Evolutionary conservation across 2,113 vertebrate genomes (phyloP).

Genomic region (Myotis lucifugus): DNA sequence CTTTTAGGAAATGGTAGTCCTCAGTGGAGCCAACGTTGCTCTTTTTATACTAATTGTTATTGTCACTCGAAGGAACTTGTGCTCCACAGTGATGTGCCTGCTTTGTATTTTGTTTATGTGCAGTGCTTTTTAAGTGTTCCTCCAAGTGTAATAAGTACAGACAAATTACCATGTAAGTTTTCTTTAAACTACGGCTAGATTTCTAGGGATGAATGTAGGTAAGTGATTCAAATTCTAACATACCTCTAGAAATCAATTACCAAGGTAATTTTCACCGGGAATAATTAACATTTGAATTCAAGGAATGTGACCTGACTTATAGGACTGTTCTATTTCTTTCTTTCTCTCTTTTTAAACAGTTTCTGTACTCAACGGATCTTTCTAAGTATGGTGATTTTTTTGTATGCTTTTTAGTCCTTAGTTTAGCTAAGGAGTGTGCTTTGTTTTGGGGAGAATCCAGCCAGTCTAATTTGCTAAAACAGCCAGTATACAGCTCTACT

Average conservation of each 20-base stretch:
- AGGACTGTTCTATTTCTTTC: neutral
- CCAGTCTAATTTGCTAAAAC: conserved; percentile 26
- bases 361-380: neutral
- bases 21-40: neutral
- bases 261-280: conserved; percentile 11
- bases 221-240: conserved; percentile 60
- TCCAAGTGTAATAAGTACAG: conserved; percentile 64
- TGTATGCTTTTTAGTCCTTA: conserved; percentile 6
- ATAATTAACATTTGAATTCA: conserved; percentile 67
- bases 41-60: conserved; percentile 58
- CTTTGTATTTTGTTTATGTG: conserved; percentile 66
- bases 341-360: neutral
- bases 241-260: conserved; percentile 58
- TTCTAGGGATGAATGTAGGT: conserved; percentile 55
- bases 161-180: conserved; percentile 61
- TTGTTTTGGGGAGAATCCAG: neutral
- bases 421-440: neutral
- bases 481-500: neutral
- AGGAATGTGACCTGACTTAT: conserved; percentile 20
- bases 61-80: conserved; percentile 52
- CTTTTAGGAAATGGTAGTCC: conserved; percentile 46
- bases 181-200: conserved; percentile 60
- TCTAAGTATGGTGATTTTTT: neutral
- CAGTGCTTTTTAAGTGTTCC: conserved; percentile 61
- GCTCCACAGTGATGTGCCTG: neutral